These are phyloP conservation scores for Corvus hawaiiensis DNA, from an alignment of 2,113 vertebrate species.

Conservation along the genomic window DNA sequence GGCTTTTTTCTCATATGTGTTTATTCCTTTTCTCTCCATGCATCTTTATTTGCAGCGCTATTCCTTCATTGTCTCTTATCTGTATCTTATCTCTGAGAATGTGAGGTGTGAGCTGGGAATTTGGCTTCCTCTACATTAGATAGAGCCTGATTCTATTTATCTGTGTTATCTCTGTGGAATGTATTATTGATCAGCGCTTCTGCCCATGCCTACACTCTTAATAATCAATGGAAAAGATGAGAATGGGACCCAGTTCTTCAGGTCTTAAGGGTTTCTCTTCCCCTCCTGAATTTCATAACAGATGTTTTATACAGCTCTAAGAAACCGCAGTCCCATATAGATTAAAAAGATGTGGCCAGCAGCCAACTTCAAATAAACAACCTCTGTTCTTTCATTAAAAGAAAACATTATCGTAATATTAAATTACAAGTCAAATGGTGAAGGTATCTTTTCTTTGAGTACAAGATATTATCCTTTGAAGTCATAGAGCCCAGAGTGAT, in stretches of 20 bases:
- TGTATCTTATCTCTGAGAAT: not conserved
- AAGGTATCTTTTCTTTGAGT: constrained; percentile 32
- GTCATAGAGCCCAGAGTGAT: not conserved
- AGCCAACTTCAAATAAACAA: constrained; percentile 52
- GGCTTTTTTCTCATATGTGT: not conserved
- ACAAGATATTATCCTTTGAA: constrained; percentile 27
- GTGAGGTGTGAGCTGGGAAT: not conserved
- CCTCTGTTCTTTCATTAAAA: constrained; percentile 35
- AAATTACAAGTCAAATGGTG: constrained; percentile 43
- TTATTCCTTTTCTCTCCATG: not conserved
- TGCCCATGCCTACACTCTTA: not conserved
- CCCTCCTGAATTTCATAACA: not conserved
- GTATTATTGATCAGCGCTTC: not conserved
- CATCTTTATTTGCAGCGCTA: not conserved
- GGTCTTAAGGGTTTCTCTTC: not conserved
- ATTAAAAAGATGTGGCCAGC: constrained; percentile 10
- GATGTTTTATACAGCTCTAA: not conserved
- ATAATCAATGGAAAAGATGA: not conserved
- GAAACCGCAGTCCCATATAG: not conserved
- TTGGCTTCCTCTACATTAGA: not conserved
- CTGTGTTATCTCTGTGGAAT: not conserved
- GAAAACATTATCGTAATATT: constrained; percentile 57
- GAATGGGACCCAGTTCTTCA: not conserved
- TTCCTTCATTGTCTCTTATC: not conserved
- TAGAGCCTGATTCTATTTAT: not conserved